Conservation (phyloP, 2,113 vertebrate species). For the Zosterops borbonicus region DNA sequence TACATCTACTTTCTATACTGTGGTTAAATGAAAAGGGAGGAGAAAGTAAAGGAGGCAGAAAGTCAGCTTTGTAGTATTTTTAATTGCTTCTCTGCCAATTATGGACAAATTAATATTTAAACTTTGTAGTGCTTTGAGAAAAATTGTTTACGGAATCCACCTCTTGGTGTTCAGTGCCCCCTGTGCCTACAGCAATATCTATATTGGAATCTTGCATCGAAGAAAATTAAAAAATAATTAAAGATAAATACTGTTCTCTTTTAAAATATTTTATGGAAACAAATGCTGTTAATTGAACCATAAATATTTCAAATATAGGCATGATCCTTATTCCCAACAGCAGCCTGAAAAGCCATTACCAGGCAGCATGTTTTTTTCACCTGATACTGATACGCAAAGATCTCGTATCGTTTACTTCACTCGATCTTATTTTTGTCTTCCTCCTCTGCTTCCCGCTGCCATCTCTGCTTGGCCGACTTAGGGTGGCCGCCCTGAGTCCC, state of each 20-base stretch:
- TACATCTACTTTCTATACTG: conserved; percentile 85
- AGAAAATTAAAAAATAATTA: conserved; percentile 68
- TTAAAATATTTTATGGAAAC: conserved; percentile 20
- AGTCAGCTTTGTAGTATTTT: conserved; percentile 80
- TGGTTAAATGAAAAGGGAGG: conserved; percentile 76
- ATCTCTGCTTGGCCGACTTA: neutral
- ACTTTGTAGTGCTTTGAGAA: conserved; percentile 69
- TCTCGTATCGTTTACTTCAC: neutral
- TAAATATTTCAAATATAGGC: neutral
- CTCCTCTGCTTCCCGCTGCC: neutral
- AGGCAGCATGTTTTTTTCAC: neutral
- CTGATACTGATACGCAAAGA: neutral
- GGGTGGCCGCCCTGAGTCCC: conserved; percentile 18
- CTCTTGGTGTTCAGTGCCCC: conserved; percentile 29
- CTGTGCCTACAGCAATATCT: conserved; percentile 40
- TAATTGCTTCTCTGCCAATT: conserved; percentile 82
- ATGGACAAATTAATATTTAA: conserved; percentile 84
- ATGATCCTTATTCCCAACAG: neutral
- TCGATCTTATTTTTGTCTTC: conserved; percentile 11
- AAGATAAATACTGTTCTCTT: conserved; percentile 21
- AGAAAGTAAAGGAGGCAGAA: conserved; percentile 74
- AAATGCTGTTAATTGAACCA: neutral
- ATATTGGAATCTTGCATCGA: conserved; percentile 55
- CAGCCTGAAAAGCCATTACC: neutral
- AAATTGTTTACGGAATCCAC: conserved; percentile 71